A percentile compares a stretch with the other conserved stretches of the same genome.
Conservation (phyloP, 2,888 invertebrate genomes). For the Parnassius smintheus region DNA sequence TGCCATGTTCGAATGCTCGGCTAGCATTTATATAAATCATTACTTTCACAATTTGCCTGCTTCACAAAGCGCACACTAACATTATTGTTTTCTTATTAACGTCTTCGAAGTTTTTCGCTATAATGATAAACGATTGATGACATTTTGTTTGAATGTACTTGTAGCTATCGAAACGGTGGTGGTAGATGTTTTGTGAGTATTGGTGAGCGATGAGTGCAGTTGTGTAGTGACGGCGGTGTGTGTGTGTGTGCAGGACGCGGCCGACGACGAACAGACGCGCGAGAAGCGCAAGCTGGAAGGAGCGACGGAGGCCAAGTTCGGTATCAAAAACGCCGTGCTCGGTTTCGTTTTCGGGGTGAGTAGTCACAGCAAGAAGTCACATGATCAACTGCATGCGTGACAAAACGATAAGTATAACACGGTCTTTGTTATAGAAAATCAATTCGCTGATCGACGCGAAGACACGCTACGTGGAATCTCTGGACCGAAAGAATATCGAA, state of each 20-base stretch:
- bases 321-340: constrained; percentile 89
- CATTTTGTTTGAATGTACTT: too few species aligned
- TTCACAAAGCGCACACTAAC: constrained; percentile 4
- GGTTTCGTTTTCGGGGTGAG: constrained; percentile 92
- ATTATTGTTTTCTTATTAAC: constrained; percentile 9
- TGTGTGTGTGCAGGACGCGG: constrained; percentile 65
- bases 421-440: constrained; percentile 84
- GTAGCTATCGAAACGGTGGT: constrained; percentile 15
- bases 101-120: not conserved
- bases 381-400: not conserved
- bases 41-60: not conserved
- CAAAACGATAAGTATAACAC: constrained; percentile 1
- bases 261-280: constrained; percentile 74
- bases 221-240: constrained; percentile 39
- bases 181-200: constrained; percentile 32
- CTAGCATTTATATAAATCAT: not conserved
- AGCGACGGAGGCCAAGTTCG: constrained; percentile 82
- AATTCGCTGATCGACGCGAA: constrained; percentile 91
- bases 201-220: constrained; percentile 34
- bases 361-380: constrained; percentile 28
- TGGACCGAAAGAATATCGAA: constrained; percentile 87
- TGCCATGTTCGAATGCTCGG: not conserved
- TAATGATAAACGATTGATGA: too few species aligned
- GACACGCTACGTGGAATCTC: constrained; percentile 84
- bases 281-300: constrained; percentile 89